These are phyloP conservation scores for Busseola fusca DNA, from an alignment of 2,888 invertebrate genomes.

Conservation along the genomic window DNA sequence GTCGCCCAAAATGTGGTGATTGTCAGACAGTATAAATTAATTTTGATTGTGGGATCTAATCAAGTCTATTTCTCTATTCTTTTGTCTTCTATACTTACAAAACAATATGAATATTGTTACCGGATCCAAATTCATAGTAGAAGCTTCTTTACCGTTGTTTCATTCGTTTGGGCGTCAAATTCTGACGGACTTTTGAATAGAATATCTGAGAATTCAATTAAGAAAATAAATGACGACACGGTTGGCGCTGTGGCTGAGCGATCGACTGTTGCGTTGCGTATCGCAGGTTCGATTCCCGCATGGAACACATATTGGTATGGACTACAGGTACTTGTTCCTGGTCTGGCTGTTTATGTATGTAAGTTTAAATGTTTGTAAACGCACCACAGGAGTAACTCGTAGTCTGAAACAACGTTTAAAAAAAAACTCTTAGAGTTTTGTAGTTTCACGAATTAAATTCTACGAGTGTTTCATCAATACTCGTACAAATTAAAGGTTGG, in stretches of 20 bases:
- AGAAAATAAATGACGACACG: constrained; percentile 23
- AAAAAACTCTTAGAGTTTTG: constrained; percentile 12
- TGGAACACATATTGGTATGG: too few species aligned
- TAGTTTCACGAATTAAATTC: constrained; percentile 16
- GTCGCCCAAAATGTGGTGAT: not conserved
- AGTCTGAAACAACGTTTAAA: too few species aligned
- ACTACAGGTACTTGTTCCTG: too few species aligned
- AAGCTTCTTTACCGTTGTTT: constrained; percentile 16
- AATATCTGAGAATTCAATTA: constrained; percentile 21
- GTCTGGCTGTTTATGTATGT: too few species aligned
- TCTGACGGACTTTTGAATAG: constrained; percentile 7
- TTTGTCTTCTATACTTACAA: not conserved
- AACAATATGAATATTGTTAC: constrained; percentile 3
- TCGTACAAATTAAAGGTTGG: constrained; percentile 3
- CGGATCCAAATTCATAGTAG: constrained; percentile 2
- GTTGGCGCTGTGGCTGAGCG: too few species aligned
- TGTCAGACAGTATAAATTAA: not conserved
- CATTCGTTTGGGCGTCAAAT: constrained; percentile 11
- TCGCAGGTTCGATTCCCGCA: too few species aligned
- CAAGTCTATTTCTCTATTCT: not conserved
- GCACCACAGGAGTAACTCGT: too few species aligned
- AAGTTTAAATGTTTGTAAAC: too few species aligned
- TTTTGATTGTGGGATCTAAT: not conserved
- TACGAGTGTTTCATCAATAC: constrained; percentile 22
- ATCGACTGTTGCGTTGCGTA: too few species aligned